These are phyloP conservation scores for Sebastes fasciatus DNA, from an alignment of 2,113 vertebrate genomes.

Conservation along the genomic window DNA sequence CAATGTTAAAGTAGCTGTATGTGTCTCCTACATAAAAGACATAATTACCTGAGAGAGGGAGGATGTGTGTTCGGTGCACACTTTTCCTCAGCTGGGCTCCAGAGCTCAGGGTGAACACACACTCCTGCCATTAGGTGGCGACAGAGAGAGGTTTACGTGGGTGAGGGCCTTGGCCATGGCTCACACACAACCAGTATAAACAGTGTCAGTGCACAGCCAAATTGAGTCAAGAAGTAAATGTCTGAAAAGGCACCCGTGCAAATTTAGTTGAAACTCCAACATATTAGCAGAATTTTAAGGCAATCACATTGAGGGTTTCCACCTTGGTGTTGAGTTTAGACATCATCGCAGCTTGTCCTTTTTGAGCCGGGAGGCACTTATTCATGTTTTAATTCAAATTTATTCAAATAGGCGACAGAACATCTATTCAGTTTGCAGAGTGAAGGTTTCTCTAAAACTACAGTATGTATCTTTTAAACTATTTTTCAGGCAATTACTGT, in stretches of 20 bases:
- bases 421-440: constrained; percentile 10
- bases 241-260: neutral
- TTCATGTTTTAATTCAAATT: constrained; percentile 16
- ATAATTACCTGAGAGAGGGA: constrained; percentile 86
- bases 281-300: neutral
- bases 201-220: constrained; percentile 10
- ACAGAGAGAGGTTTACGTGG: constrained; percentile 68
- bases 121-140: constrained; percentile 84
- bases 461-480: constrained; percentile 32
- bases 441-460: constrained; percentile 34
- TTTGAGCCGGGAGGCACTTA: neutral
- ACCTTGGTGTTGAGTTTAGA: neutral
- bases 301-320: neutral
- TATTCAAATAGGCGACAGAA: constrained; percentile 15
- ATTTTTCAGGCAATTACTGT: constrained; percentile 35
- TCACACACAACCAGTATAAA: constrained; percentile 5
- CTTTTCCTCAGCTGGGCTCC: constrained; percentile 80
- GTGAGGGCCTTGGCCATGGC: constrained; percentile 17
- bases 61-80: constrained; percentile 80
- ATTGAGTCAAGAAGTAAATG: neutral
- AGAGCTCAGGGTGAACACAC: constrained; percentile 47
- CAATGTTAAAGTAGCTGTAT: constrained; percentile 86
- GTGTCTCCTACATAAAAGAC: constrained; percentile 86
- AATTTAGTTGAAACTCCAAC: neutral
- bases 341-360: neutral